A percentile compares a stretch with the other conserved stretches of the same genome.
Evolutionary conservation across 1,140 invertebrate species (phyloP).

Genomic region (Apis laboriosa): DNA sequence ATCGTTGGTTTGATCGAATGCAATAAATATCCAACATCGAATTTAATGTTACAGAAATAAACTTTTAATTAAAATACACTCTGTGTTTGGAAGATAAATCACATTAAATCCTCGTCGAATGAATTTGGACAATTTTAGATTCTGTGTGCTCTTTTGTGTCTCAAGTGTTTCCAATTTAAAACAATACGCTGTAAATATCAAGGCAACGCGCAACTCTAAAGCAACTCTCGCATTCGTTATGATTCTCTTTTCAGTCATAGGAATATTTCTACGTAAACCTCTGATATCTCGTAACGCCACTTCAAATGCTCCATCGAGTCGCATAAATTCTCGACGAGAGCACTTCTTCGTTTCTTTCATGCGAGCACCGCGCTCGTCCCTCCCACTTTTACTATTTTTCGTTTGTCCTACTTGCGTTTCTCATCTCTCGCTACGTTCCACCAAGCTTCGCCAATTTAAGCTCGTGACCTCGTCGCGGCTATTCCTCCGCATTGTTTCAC

Average conservation of each 20-base stretch:
- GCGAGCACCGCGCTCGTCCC: not conserved
- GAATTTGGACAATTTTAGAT: too few species aligned
- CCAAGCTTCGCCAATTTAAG: slow-evolving; percentile 18
- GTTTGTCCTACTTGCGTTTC: slow-evolving; percentile 17
- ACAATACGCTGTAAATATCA: too few species aligned
- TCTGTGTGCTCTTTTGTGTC: too few species aligned
- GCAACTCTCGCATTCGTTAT: not conserved
- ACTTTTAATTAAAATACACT: too few species aligned
- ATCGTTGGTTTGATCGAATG: too few species aligned
- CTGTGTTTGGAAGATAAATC: too few species aligned
- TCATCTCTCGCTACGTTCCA: slow-evolving; percentile 13
- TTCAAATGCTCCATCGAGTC: slow-evolving; percentile 9
- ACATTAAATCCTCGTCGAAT: too few species aligned
- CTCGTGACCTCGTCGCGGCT: slow-evolving; percentile 31
- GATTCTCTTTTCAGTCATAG: not conserved
- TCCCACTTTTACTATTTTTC: not conserved
- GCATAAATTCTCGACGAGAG: slow-evolving; percentile 23
- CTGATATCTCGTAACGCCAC: not conserved
- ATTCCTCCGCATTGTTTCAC: slow-evolving; percentile 13
- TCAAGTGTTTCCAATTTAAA: too few species aligned
- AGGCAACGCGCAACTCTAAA: too few species aligned
- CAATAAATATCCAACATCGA: too few species aligned
- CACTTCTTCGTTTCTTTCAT: not conserved
- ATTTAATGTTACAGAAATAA: too few species aligned
- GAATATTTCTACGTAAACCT: not conserved